phyloP scores from a whole-genome alignment of 2,888 invertebrate genomes.

The Leucophenga maculata region DNA sequence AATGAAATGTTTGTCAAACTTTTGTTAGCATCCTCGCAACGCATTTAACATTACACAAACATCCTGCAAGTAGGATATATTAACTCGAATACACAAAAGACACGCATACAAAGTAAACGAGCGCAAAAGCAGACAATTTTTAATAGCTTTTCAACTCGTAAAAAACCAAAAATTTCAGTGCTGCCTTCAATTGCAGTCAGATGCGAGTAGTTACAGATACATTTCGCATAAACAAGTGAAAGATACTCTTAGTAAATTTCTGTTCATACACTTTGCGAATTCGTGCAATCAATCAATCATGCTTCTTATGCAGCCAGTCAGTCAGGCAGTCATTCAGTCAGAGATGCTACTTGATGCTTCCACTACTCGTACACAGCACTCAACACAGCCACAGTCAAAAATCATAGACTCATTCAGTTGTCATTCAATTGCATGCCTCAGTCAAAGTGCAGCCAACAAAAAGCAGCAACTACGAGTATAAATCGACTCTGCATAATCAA shows the following conservation, averaged over 20 bases:
- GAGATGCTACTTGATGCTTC: background rate
- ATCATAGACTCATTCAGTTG: background rate
- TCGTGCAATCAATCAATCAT: constrained; percentile 14
- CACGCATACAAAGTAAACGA: background rate
- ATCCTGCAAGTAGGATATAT: too few species aligned
- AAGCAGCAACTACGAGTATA: background rate
- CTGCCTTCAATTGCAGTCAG: constrained; percentile 8
- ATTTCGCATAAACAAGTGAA: too few species aligned
- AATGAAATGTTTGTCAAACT: too few species aligned
- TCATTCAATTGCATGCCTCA: background rate
- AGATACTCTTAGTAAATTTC: too few species aligned
- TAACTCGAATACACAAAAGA: too few species aligned
- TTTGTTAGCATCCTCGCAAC: too few species aligned
- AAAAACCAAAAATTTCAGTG: background rate
- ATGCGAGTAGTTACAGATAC: background rate
- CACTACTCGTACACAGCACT: too few species aligned
- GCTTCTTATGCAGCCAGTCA: constrained; percentile 1
- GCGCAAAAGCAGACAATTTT: background rate
- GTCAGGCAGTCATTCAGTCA: background rate
- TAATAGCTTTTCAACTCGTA: constrained; percentile 13
- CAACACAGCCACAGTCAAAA: too few species aligned
- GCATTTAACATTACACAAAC: too few species aligned
- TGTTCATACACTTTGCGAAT: background rate
- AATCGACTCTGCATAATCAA: constrained; percentile 19
- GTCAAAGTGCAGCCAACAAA: constrained; percentile 3